A percentile compares a stretch with the other conserved stretches of the same genome.
These are phyloP conservation scores for Poecilia wingei DNA, from an alignment of 2,797 vertebrate species.

Conservation along the genomic window DNA sequence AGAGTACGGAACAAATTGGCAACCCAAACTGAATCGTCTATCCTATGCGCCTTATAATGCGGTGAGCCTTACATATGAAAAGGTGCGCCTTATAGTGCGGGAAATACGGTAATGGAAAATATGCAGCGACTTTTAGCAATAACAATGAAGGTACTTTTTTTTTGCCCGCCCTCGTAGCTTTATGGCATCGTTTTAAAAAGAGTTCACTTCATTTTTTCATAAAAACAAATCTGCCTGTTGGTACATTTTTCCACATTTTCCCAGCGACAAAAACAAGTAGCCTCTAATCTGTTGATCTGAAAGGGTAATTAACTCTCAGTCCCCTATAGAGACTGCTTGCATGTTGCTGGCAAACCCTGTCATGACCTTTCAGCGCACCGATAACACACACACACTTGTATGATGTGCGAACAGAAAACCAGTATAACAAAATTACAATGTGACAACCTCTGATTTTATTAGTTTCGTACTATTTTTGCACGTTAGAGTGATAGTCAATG, in stretches of 20 bases:
- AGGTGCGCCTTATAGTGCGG: no score
- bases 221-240: not conserved
- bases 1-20: no score
- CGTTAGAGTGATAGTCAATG: not conserved
- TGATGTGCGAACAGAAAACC: not conserved
- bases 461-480: not conserved
- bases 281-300: slow-evolving; percentile 3
- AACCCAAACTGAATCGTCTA: no score
- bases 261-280: not conserved
- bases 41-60: no score
- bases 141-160: not conserved
- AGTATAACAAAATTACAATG: not conserved
- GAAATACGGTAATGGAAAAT: not conserved
- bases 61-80: no score
- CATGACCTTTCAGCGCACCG: not conserved
- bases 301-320: not conserved
- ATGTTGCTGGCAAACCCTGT: not conserved
- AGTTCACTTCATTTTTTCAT: not conserved
- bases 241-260: not conserved
- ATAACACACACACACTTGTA: not conserved
- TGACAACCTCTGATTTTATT: not conserved
- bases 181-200: not conserved
- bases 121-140: not conserved
- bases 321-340: not conserved
- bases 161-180: not conserved